Base-by-base conservation (phyloP, 2,797 vertebrate species). In the Anas flavirostris region DNA sequence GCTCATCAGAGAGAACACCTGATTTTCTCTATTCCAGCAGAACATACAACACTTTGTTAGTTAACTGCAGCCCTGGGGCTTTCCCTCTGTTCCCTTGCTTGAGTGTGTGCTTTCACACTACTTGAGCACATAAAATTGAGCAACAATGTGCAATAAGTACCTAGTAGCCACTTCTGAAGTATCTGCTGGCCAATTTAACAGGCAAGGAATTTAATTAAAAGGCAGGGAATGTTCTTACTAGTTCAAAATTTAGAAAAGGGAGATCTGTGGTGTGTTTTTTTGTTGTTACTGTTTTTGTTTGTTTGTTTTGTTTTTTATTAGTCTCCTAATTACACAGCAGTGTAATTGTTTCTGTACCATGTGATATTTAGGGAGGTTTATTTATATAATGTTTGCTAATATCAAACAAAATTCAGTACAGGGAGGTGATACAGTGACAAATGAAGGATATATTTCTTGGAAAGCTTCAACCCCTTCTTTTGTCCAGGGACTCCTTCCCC, bases 241-340 rank as follows among this genome's bases (percentile, higher is more conserved):
- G 70, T 92, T 88, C 46, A 1, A 1, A 84, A 85, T 82, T 94
- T 91, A 92, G 93, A 91, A 94, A 91, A 58, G n/a, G 33, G 33
- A 90, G 66, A 90, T 81, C 43, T 85, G 50, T 77, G 46, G 46
- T 48, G 12, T 23, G 22, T 48, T 64, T 25, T 35, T 58, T 59
- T 35, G 48, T 50, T 73, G 60, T 74, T 53, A 23, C 7, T 48
- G 22, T 13, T 48, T 12, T 25, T 48, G 12, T 48, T 48, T 48
- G 22, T 8, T 25, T 48, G 7, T 13, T 46, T 46, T 46, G 21
- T 12, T 46, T 46, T 82, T 69, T 70, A 63, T 74, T 72, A 64
- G n/a, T 62, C 14, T 87, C 12, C 68, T 50, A 50, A 50, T 33
- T n/a, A 75, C 64, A 37, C 29, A 79, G 7, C 23, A 31, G 31